These are phyloP conservation scores for Styela clava DNA, from an alignment of 23 tunicate genomes.

Conservation along the genomic window DNA sequence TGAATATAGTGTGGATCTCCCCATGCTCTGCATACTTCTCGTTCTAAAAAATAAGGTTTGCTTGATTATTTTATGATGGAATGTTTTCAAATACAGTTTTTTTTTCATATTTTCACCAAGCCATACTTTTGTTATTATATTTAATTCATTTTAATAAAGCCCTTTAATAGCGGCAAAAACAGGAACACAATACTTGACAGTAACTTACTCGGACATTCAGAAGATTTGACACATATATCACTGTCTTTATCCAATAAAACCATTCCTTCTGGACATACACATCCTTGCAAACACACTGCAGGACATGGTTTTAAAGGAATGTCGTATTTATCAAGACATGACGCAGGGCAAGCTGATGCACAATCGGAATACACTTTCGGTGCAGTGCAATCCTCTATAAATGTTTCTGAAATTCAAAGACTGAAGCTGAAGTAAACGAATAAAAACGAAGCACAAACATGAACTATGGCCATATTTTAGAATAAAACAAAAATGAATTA, in stretches of 20 bases:
- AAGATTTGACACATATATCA: constrained; percentile 2
- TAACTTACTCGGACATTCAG: constrained; percentile 11
- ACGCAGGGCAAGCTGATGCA: neutral
- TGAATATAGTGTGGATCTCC: constrained; percentile 82
- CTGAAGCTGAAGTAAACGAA: no score
- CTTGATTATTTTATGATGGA: no score
- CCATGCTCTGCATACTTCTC: constrained; percentile 59
- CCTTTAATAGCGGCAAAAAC: no score
- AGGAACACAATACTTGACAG: no score
- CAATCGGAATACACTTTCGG: constrained; percentile 3
- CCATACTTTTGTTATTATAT: no score
- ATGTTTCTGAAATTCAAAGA: no score
- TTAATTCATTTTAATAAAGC: no score
- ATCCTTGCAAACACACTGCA: neutral
- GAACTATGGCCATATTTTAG: no score
- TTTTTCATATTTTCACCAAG: no score
- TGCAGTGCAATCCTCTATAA: neutral
- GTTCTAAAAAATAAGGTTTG: constrained; percentile 30
- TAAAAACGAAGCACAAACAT: no score
- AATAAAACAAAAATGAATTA: no score
- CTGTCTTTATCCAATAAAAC: neutral
- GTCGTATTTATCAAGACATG: constrained; percentile 4
- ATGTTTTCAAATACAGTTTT: no score
- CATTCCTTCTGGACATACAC: constrained; percentile 28
- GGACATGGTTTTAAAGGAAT: neutral